phyloP scores from a whole-genome alignment of 1,140 invertebrate genomes.

The Eulimnadia texana region DNA sequence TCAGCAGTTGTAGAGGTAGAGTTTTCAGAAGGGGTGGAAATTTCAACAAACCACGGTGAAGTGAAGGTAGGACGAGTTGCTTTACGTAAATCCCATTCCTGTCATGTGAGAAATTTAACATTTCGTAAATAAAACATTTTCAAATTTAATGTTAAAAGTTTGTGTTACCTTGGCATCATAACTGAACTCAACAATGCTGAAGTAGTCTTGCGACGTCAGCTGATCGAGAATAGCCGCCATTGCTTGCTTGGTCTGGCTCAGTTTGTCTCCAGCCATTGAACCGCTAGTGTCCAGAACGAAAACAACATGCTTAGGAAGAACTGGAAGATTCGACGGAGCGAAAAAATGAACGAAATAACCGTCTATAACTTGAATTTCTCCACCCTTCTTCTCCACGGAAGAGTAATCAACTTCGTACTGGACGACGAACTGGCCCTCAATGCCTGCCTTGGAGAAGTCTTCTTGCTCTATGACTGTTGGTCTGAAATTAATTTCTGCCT shows the following conservation, averaged over 20 bases:
- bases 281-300: constrained; percentile 55
- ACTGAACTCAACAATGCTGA: constrained; percentile 48
- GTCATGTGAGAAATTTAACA: not conserved
- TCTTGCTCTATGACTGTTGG: constrained; percentile 36
- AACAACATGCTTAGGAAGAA: constrained; percentile 48
- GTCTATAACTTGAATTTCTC: constrained; percentile 41
- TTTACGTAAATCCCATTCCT: constrained; percentile 13
- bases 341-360: constrained; percentile 67
- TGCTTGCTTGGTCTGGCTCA: constrained; percentile 47
- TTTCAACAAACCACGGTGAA: not conserved
- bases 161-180: constrained; percentile 35
- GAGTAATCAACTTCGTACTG: constrained; percentile 42
- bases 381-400: constrained; percentile 27
- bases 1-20: not conserved
- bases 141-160: too few species aligned
- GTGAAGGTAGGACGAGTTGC: not conserved
- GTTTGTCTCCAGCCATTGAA: constrained; percentile 49
- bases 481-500: constrained; percentile 27
- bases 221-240: constrained; percentile 47
- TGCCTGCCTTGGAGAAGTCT: constrained; percentile 30
- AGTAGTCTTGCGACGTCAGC: constrained; percentile 42
- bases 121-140: too few species aligned
- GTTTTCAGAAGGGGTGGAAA: not conserved
- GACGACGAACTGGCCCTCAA: constrained; percentile 44
- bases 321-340: constrained; percentile 39